Base-by-base conservation (phyloP, 2,113 vertebrate species). In the Microcebus lehilahytsara region DNA sequence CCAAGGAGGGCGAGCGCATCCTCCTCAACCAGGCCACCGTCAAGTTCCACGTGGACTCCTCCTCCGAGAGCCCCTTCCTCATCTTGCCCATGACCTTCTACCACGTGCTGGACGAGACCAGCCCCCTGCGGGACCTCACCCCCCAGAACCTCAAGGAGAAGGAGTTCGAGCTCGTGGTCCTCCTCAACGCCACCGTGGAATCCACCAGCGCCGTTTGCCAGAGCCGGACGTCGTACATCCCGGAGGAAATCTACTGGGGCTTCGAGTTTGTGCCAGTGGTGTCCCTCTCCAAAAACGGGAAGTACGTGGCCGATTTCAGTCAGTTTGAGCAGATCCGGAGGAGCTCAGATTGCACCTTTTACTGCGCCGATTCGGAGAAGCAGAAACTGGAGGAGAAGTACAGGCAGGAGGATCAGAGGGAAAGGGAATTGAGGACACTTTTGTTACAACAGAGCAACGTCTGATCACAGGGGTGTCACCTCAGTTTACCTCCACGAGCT, bases 191-290 rank as follows among this genome's bases (percentile, higher is more conserved):
- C 97, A 99, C 99, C 0, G 99, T 99, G 97, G 99, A 99, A 95
- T 99, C 99, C 14, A 99, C 99, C 0, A 99, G 99, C 0, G 99
- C 99, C 5, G 99, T 99, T 1, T 99, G 99, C 96, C 99, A 99
- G 98, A 99, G 99, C 93, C 99, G 99, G 92, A 99, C 99, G 2
- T 99, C 99, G 1, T 99, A 99, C 79, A 86, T 99, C 49, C 99
- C 99, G 0, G 99, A 99, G 88, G 99, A 99, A 98, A 99, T 99
- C 97, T 98, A 99, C 97, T 99, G 99, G 99, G 99, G 99, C 2
- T 99, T 99, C 0, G 99, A 99, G 97, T 99, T 99, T 37, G 98
- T 98, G 95, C 99, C 99, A 0, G 99, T 99, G 95, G 99, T 99
- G 53, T 99, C 99, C 85, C 98, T 99, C 88, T 99, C 99, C 56